These are phyloP conservation scores for Acanthoscelides obtectus DNA, from an alignment of 2,888 invertebrate genomes.

Conservation along the genomic window DNA sequence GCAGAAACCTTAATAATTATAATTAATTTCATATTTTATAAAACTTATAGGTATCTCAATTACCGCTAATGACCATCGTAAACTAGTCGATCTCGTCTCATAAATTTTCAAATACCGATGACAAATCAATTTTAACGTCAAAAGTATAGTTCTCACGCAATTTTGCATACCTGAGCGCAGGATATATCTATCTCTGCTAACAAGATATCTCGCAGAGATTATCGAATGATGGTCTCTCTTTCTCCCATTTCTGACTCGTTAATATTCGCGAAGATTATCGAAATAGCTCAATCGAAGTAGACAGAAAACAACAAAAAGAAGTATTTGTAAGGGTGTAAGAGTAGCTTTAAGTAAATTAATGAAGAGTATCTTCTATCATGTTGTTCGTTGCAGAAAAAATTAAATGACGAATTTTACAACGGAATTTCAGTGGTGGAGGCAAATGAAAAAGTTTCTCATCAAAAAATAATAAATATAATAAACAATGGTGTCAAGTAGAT, in stretches of 20 bases:
- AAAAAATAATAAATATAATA: too few species aligned
- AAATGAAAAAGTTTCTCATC: too few species aligned
- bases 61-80: background rate
- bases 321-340: too few species aligned
- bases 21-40: background rate
- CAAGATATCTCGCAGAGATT: background rate
- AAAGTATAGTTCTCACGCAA: background rate
- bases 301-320: too few species aligned
- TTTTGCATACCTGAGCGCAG: background rate
- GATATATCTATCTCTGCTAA: background rate
- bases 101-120: background rate
- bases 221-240: background rate
- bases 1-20: background rate
- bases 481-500: too few species aligned
- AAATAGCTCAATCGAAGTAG: background rate
- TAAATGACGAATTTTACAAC: too few species aligned
- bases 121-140: background rate
- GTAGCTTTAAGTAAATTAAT: too few species aligned
- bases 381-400: too few species aligned
- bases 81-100: background rate
- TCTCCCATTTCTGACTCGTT: background rate
- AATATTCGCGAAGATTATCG: background rate
- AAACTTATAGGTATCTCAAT: background rate
- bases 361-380: too few species aligned
- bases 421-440: too few species aligned